Conservation (phyloP, 2,113 vertebrate species). For the Psammodynastes pulverulentus region DNA sequence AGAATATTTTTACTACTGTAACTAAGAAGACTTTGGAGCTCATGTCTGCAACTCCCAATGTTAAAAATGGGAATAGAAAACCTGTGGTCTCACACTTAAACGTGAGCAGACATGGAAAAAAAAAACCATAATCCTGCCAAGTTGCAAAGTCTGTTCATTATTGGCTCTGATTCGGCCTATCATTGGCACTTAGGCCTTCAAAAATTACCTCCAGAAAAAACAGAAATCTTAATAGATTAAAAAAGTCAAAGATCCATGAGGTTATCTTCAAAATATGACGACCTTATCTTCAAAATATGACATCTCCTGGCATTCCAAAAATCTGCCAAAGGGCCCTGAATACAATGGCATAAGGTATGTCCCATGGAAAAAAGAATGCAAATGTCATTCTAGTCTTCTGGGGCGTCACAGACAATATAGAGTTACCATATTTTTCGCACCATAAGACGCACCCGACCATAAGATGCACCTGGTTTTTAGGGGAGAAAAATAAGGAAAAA, state of each 20-base stretch:
- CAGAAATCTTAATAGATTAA: neutral
- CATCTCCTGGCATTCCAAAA: too few relatives aligned
- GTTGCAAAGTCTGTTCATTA: neutral
- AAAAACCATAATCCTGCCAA: neutral
- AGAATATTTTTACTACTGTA: neutral
- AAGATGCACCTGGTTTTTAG: too few relatives aligned
- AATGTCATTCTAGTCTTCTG: neutral
- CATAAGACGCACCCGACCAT: too few relatives aligned
- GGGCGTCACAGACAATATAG: neutral
- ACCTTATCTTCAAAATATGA: neutral
- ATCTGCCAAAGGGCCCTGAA: neutral
- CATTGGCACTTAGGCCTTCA: neutral
- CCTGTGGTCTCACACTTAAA: neutral
- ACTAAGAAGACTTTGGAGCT: neutral
- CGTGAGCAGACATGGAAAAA: neutral
- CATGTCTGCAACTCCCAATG: too few relatives aligned
- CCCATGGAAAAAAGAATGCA: neutral
- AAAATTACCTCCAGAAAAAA: neutral
- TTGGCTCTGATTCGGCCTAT: neutral
- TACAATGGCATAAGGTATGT: neutral
- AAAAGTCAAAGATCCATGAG: neutral
- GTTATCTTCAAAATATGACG: neutral
- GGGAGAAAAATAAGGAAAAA: too few relatives aligned
- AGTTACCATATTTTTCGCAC: too few relatives aligned
- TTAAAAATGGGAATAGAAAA: neutral